These are phyloP conservation scores for Drosophila melanosoma DNA, from an alignment of 2,888 invertebrate species.

Conservation along the genomic window DNA sequence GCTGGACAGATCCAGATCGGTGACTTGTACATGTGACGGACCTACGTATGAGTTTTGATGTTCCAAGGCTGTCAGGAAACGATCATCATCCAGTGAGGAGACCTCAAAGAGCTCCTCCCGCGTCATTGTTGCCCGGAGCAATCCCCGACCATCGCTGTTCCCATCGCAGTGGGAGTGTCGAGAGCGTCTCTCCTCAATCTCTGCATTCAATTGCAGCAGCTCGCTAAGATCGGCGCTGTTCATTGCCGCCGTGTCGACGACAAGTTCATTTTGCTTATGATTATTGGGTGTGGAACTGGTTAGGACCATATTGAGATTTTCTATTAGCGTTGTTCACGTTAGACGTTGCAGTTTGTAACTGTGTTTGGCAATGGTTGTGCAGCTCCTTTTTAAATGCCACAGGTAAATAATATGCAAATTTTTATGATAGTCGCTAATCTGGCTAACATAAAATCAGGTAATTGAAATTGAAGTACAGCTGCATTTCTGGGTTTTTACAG, in stretches of 20 bases:
- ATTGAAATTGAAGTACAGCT: constrained; percentile 44
- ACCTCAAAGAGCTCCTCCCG: constrained; percentile 79
- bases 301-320: constrained; percentile 65
- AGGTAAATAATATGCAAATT: constrained; percentile 34
- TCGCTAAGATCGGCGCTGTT: constrained; percentile 75
- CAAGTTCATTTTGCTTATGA: constrained; percentile 51
- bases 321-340: constrained; percentile 55
- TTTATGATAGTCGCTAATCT: constrained; percentile 51
- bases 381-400: constrained; percentile 45
- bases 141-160: constrained; percentile 38
- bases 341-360: constrained; percentile 67
- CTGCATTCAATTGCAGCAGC: constrained; percentile 72
- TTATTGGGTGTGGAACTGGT: constrained; percentile 66
- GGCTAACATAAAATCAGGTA: constrained; percentile 32
- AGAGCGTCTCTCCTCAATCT: constrained; percentile 70
- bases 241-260: constrained; percentile 75
- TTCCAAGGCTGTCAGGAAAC: constrained; percentile 67
- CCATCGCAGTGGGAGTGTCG: constrained; percentile 45
- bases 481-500: constrained; percentile 41
- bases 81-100: constrained; percentile 75
- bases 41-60: constrained; percentile 64
- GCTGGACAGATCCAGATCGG: constrained; percentile 72
- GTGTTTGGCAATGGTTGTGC: constrained; percentile 19
- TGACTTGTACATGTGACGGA: constrained; percentile 48
- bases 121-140: constrained; percentile 72